Percentiles rank a stretch among this genome's conserved stretches.
Conservation (phyloP, 2,797 vertebrate species). For the Smutsia gigantea region DNA sequence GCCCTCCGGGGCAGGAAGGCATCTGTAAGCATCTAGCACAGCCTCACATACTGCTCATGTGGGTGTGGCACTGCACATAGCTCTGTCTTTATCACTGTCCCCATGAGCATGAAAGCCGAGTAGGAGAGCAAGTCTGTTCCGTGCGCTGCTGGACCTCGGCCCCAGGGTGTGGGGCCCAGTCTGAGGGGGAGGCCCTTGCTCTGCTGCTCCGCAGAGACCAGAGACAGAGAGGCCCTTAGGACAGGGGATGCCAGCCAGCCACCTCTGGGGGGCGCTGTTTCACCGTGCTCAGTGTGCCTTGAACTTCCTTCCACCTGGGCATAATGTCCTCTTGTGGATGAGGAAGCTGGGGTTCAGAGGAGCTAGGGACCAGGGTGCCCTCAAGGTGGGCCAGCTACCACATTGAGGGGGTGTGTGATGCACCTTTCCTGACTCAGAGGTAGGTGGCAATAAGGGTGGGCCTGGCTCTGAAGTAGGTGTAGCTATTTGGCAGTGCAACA, state of each 20-base stretch:
- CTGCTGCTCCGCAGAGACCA: not conserved
- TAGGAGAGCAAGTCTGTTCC: not conserved
- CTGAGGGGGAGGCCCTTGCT: not conserved
- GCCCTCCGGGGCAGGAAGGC: not conserved
- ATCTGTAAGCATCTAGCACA: too few species aligned
- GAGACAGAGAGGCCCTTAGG: not conserved
- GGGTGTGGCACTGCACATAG: not conserved
- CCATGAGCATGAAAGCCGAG: not conserved
- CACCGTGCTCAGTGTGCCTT: not conserved
- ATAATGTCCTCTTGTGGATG: not conserved
- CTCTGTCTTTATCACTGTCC: not conserved
- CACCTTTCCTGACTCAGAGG: not conserved
- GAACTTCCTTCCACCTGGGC: not conserved
- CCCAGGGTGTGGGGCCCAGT: too few species aligned
- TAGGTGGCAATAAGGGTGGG: not conserved
- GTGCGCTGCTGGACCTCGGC: not conserved
- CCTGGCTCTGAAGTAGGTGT: not conserved
- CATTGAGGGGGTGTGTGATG: fast-evolving
- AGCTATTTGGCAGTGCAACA: not conserved
- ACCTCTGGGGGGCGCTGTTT: not conserved
- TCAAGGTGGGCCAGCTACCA: not conserved
- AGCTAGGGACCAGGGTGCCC: not conserved
- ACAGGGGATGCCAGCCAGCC: not conserved
- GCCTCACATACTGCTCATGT: fast-evolving
- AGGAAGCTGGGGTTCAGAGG: not conserved